A percentile compares a stretch with the other conserved stretches of the same genome.
phyloP scores from a whole-genome alignment of 37 sponge, comb jelly and placozoan genomes.

The Axinella damicornis region DNA sequence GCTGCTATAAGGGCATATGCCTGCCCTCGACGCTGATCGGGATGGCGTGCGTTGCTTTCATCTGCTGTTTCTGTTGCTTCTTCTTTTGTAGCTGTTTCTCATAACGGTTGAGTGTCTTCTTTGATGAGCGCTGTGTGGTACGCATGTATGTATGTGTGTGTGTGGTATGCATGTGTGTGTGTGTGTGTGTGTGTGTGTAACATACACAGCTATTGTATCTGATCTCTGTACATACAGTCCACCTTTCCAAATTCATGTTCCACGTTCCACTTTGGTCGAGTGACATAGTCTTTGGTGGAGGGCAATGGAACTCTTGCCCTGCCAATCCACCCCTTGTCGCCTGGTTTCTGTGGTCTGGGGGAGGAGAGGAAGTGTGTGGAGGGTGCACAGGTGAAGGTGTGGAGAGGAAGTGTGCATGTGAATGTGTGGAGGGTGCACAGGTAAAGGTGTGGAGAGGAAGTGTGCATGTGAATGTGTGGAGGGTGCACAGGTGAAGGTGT shows the following conservation, averaged over 20 bases:
- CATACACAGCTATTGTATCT: not conserved
- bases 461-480: too few species aligned
- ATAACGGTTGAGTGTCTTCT: conserved; percentile 73
- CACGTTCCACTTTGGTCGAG: conserved; percentile 91
- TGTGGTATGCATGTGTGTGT: too few species aligned
- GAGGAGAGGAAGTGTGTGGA: too few species aligned
- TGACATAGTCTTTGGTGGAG: conserved; percentile 95
- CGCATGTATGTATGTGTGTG: too few species aligned
- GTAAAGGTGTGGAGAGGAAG: too few species aligned
- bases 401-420: too few species aligned
- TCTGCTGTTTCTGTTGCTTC: conserved; percentile 59
- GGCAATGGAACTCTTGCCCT: conserved; percentile 96
- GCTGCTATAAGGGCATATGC: conserved; percentile 70
- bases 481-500: too few species aligned
- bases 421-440: not conserved
- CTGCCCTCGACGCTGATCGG: conserved; percentile 83
- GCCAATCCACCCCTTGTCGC: conserved; percentile 94
- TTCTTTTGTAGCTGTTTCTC: conserved; percentile 80
- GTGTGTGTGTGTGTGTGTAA: not conserved
- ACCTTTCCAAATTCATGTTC: conserved; percentile 69
- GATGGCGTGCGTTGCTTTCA: conserved; percentile 65
- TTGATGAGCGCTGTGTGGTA: conserved; percentile 19
- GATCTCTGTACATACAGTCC: not conserved
- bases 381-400: not conserved
- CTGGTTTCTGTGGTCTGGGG: conserved; percentile 86